phyloP scores from a whole-genome alignment of 2,113 vertebrate genomes.

The Syngnathoides biaculeatus region DNA sequence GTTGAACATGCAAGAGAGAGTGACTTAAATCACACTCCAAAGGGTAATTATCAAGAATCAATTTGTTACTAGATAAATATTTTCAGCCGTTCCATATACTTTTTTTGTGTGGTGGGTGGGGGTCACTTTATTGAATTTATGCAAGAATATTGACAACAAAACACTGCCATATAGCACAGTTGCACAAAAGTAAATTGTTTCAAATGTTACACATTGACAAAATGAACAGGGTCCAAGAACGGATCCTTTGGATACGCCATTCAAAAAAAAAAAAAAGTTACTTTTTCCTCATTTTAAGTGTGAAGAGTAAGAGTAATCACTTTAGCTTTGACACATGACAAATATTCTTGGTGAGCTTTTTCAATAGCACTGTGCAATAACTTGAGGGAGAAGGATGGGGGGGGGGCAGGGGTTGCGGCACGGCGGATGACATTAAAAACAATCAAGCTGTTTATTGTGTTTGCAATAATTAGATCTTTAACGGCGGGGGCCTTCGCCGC shows the following conservation, averaged over 20 bases:
- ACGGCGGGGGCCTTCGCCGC: conserved; percentile 47
- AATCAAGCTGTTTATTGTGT: conserved; percentile 70
- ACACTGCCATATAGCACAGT: too few species aligned
- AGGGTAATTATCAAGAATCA: conserved; percentile 57
- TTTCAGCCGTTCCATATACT: conserved; percentile 23
- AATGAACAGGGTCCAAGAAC: too few species aligned
- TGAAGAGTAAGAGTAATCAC: too few species aligned
- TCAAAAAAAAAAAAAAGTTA: too few species aligned
- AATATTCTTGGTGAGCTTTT: too few species aligned
- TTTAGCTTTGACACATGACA: background rate
- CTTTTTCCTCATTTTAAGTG: too few species aligned
- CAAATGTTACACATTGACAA: too few species aligned
- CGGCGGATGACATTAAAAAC: conserved; percentile 50
- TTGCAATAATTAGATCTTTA: conserved; percentile 69
- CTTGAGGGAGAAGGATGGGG: background rate
- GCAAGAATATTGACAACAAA: too few species aligned
- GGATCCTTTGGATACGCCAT: too few species aligned
- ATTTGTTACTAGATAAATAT: conserved; percentile 57
- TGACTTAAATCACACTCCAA: conserved; percentile 51
- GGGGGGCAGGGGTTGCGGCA: conserved; percentile 3
- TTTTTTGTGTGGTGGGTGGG: too few species aligned
- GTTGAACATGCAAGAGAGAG: conserved; percentile 54
- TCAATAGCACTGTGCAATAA: background rate
- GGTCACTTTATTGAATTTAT: too few species aligned
- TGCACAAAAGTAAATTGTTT: too few species aligned